These are phyloP conservation scores for Catocala sponsa DNA, from an alignment of 2,888 invertebrate species.

Conservation along the genomic window DNA sequence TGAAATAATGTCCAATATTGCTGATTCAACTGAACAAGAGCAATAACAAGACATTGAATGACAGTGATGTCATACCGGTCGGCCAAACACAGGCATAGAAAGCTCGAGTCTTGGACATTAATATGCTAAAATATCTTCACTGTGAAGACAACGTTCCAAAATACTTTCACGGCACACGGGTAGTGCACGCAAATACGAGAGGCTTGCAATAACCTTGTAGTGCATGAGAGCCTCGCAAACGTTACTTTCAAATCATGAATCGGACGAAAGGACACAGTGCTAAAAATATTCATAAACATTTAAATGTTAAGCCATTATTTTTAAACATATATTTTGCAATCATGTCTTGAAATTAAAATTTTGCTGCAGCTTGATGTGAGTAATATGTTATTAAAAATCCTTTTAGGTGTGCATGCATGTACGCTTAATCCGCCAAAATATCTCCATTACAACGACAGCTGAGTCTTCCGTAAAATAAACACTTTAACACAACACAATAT, in stretches of 20 bases:
- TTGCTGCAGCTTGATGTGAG: constrained; percentile 37
- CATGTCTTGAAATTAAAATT: constrained; percentile 26
- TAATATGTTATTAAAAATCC: constrained; percentile 53
- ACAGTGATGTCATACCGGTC: constrained; percentile 57
- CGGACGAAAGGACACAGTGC: constrained; percentile 42
- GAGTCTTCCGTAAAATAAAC: constrained; percentile 63
- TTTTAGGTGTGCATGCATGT: constrained; percentile 38
- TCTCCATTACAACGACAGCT: constrained; percentile 65
- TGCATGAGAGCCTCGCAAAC: constrained; percentile 66
- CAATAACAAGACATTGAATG: constrained; percentile 44
- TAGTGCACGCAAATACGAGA: constrained; percentile 77
- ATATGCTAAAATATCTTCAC: constrained; percentile 83
- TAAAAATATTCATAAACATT: constrained; percentile 29
- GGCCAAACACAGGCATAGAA: constrained; percentile 74
- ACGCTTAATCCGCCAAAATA: constrained; percentile 61
- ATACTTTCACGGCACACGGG: constrained; percentile 84
- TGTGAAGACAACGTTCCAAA: constrained; percentile 78
- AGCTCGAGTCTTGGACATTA: constrained; percentile 75
- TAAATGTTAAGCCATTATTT: constrained; percentile 19
- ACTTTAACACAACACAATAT: constrained; percentile 60
- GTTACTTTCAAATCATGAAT: constrained; percentile 63
- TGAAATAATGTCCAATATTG: constrained; percentile 26
- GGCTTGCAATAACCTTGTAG: constrained; percentile 74
- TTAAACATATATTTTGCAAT: constrained; percentile 2
- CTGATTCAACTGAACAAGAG: constrained; percentile 41